Conservation (phyloP, 2,113 vertebrate species). For the Amphiprion ocellaris region DNA sequence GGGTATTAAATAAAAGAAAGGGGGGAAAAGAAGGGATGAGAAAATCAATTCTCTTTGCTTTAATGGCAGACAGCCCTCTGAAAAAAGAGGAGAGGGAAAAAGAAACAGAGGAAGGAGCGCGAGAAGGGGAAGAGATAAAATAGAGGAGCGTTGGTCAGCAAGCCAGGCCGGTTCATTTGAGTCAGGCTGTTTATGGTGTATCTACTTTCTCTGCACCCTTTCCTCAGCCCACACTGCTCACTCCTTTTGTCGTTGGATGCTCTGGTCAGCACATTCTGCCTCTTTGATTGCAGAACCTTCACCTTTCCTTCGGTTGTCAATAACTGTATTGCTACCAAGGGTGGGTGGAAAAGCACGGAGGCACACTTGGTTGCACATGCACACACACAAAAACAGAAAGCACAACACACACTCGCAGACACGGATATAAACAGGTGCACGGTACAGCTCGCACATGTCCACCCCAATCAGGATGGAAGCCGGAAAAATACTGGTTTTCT, state of each 20-base stretch:
- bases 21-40: constrained; percentile 14
- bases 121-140: constrained; percentile 25
- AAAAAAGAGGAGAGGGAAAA: constrained; percentile 33
- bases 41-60: constrained; percentile 70
- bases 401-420: background rate
- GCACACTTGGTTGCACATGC: constrained; percentile 25
- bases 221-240: constrained; percentile 43
- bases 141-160: constrained; percentile 39
- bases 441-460: background rate
- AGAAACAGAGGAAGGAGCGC: background rate
- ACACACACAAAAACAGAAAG: background rate
- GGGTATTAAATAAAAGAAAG: constrained; percentile 78
- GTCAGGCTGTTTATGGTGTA: constrained; percentile 38
- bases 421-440: constrained; percentile 23
- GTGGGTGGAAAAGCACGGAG: constrained; percentile 47
- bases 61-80: constrained; percentile 61
- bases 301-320: constrained; percentile 72
- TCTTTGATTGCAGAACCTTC: constrained; percentile 75
- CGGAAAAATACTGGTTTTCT: constrained; percentile 22
- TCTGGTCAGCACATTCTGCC: constrained; percentile 79
- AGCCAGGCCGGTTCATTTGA: constrained; percentile 46
- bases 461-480: background rate
- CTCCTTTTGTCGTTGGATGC: constrained; percentile 55
- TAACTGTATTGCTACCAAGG: constrained; percentile 56
- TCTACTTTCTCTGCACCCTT: constrained; percentile 41